These are phyloP conservation scores for Notocelia uddmanniana DNA, from an alignment of 2,888 invertebrate species.

Conservation along the genomic window DNA sequence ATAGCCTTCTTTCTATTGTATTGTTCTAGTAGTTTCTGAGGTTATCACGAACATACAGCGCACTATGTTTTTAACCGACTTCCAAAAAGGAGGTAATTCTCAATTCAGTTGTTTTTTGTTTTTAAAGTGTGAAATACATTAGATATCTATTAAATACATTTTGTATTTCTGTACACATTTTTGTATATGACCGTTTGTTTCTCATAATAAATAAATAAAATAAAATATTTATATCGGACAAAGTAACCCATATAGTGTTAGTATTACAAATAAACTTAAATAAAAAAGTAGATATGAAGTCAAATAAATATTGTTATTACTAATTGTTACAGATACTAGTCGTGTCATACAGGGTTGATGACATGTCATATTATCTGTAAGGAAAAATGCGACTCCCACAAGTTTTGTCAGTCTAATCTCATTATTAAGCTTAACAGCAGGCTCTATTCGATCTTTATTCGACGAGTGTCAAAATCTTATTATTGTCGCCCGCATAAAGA, in stretches of 20 bases:
- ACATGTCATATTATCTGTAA: neutral
- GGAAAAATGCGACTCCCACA: neutral
- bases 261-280: neutral
- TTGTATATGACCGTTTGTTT: too few species aligned
- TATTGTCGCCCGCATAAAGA: constrained; percentile 83
- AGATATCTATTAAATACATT: too few species aligned
- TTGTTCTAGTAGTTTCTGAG: neutral
- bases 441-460: constrained; percentile 61
- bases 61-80: too few species aligned
- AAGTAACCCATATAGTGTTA: too few species aligned
- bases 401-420: constrained; percentile 31
- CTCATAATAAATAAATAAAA: too few species aligned
- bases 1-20: too few species aligned
- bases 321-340: neutral
- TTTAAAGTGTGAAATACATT: too few species aligned
- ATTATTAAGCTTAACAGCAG: constrained; percentile 35
- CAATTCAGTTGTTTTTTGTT: too few species aligned
- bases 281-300: too few species aligned
- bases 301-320: neutral
- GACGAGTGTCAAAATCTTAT: constrained; percentile 84
- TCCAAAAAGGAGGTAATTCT: too few species aligned
- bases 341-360: neutral
- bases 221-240: too few species aligned
- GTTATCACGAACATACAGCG: neutral
- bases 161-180: too few species aligned